A percentile compares a stretch with the other conserved stretches of the same genome.
Evolutionary conservation across 2,113 vertebrate species (phyloP).

Genomic region (Bungarus multicinctus): DNA sequence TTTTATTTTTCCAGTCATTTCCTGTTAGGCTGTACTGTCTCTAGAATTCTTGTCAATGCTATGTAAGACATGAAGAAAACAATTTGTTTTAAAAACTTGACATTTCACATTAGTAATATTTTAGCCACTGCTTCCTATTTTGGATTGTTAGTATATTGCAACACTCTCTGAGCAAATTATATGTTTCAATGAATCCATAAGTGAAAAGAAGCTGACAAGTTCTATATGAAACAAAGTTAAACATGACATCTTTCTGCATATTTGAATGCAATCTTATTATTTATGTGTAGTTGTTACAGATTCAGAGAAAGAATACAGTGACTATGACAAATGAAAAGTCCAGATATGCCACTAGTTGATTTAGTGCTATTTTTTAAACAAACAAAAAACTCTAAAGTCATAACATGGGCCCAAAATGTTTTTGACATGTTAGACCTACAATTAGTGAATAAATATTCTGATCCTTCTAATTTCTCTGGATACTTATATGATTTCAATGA

Average conservation of each 20-base stretch:
- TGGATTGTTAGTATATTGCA: background rate
- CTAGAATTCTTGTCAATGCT: slow-evolving; percentile 17
- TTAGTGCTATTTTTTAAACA: background rate
- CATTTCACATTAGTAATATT: background rate
- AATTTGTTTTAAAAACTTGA: background rate
- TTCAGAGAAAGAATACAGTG: background rate
- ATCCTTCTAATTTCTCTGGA: background rate
- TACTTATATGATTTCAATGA: background rate
- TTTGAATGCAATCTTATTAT: background rate
- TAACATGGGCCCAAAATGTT: background rate
- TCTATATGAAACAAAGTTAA: background rate
- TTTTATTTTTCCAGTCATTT: background rate
- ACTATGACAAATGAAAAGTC: background rate
- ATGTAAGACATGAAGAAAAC: slow-evolving; percentile 37
- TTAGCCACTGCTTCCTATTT: background rate
- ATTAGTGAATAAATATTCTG: background rate
- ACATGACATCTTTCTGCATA: background rate
- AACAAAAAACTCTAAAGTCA: background rate
- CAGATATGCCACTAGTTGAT: background rate
- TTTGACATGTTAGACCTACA: background rate
- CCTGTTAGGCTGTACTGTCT: slow-evolving; percentile 31
- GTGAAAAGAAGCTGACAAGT: background rate
- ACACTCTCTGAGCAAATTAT: background rate
- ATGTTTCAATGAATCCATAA: background rate
- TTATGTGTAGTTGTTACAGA: background rate